Evolutionary conservation across 2,888 invertebrate genomes (phyloP), one percentile per base, ranked within the genome.

Genomic region (Tuberolachnus salignus): DNA sequence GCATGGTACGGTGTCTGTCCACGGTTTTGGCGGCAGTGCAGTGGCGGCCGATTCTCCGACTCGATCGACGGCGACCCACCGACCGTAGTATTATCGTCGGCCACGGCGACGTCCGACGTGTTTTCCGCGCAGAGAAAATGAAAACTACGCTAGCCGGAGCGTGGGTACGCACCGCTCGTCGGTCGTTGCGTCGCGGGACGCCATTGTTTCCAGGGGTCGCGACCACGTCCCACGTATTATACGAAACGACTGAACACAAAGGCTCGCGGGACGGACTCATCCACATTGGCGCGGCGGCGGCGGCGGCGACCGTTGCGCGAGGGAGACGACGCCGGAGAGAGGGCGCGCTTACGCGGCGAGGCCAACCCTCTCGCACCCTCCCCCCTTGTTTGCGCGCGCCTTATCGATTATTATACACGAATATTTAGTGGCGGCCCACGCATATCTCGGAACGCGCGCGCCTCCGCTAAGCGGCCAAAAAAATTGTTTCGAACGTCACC

Each of bases 221-320:
- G 34, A 34, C 34, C 6, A 34, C 34, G 34, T 34, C 34, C 34
- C 34, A 34, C 34, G 34, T 34, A 34, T 34, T 34, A 34, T 34
- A 6, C 34, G 34, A 34, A 34, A 34, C 34, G 34, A 34, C 34
- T 34, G 19, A 19, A 46, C 14, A 75, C 57, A 44, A 72, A 57
- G n/a, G 46, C 16, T 13, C 73, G n/a, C n/a, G 73, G 14, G 63
- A 66, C 74, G 73, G 44, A 55, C 51, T 23, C 64, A 64, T 57
- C 21, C 42, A 2, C 57, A 14, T 10, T 34, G 34, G 53, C 9
- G 10, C 34, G 26, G 16, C 61, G 34, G 42, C 34, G 26, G 34
- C 61, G n/a, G 42, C 10, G 10, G 9, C 26, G 64, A 21, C 16
- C 57, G 57, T 34, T 19, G 21, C 55, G 46, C n/a, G 55, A 75